These are phyloP conservation scores for Staurois parvus DNA, from an alignment of 2,797 vertebrate genomes.

Conservation along the genomic window DNA sequence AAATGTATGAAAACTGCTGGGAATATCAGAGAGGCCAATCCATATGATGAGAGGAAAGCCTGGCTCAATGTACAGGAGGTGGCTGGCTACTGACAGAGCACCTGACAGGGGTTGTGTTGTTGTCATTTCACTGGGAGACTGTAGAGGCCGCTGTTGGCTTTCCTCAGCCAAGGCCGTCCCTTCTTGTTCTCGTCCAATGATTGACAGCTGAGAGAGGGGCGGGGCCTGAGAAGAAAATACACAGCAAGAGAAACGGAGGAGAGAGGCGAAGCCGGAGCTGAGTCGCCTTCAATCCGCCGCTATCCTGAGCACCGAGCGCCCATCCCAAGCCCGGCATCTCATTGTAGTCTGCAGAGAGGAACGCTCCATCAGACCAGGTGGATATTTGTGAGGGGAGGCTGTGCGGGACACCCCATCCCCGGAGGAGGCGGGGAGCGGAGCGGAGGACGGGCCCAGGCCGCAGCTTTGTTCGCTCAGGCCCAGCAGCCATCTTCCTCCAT, in stretches of 20 bases:
- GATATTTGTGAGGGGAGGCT: slow-evolving; percentile 60
- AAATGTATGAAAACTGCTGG: too few species aligned
- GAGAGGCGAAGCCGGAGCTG: slow-evolving; percentile 63
- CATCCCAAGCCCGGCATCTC: slow-evolving; percentile 63
- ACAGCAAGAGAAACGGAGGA: slow-evolving; percentile 54
- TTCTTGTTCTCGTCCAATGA: slow-evolving; percentile 65
- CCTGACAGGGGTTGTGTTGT: slow-evolving; percentile 8
- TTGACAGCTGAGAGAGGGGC: slow-evolving; percentile 62
- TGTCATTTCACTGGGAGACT: slow-evolving; percentile 64
- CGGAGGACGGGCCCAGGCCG: slow-evolving; percentile 10
- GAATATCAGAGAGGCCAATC: too few species aligned
- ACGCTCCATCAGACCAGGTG: slow-evolving; percentile 74
- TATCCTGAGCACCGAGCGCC: slow-evolving; percentile 72
- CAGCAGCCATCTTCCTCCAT: slow-evolving; percentile 51
- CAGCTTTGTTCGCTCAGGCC: slow-evolving; percentile 42
- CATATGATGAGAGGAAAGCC: too few species aligned
- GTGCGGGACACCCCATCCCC: not conserved
- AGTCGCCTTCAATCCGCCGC: slow-evolving; percentile 72
- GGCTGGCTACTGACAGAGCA: too few species aligned
- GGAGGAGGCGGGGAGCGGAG: not conserved
- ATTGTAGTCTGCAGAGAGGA: slow-evolving; percentile 66
- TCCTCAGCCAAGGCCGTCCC: slow-evolving; percentile 61
- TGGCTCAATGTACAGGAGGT: too few species aligned
- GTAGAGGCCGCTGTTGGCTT: slow-evolving; percentile 69
- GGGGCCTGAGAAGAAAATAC: slow-evolving; percentile 26